phyloP scores from a whole-genome alignment of 2,888 invertebrate genomes.

The Conops quadrifasciatus region DNA sequence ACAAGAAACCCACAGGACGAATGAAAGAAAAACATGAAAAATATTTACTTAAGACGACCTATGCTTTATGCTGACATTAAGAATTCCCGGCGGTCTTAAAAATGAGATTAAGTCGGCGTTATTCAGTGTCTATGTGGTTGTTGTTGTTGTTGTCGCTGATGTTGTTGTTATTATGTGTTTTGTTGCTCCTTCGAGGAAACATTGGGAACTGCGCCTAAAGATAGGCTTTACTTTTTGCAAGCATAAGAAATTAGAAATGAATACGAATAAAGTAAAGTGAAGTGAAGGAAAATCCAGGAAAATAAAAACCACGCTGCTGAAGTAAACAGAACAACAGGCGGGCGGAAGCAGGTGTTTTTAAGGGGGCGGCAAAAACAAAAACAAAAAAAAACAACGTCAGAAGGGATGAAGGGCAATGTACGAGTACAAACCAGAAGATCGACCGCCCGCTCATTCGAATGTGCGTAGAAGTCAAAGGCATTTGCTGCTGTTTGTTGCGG shows the following conservation, averaged over 20 bases:
- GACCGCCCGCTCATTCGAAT: no score
- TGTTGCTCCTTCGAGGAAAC: slow-evolving; percentile 34
- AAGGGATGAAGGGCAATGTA: not conserved
- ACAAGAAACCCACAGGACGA: not conserved
- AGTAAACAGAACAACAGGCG: not conserved
- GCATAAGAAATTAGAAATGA: slow-evolving; percentile 11
- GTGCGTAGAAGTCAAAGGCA: no score
- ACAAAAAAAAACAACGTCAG: not conserved
- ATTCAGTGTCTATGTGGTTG: slow-evolving; percentile 9
- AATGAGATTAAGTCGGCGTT: slow-evolving; percentile 46
- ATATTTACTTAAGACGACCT: slow-evolving; percentile 27
- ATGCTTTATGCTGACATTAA: slow-evolving; percentile 19
- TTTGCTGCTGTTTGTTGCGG: not conserved
- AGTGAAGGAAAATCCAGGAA: not conserved
- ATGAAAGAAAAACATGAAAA: slow-evolving; percentile 2
- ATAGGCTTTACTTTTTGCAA: slow-evolving; percentile 38
- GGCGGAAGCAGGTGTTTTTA: not conserved
- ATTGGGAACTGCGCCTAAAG: slow-evolving; percentile 37
- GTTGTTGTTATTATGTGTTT: not conserved
- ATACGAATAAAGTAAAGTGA: not conserved
- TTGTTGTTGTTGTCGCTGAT: not conserved
- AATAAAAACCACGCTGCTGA: not conserved
- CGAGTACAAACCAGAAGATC: not conserved
- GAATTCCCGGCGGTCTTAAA: slow-evolving; percentile 48
- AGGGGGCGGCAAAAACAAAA: not conserved